Base-by-base conservation (phyloP, 2,113 vertebrate genomes). In the Syngnathoides biaculeatus region DNA sequence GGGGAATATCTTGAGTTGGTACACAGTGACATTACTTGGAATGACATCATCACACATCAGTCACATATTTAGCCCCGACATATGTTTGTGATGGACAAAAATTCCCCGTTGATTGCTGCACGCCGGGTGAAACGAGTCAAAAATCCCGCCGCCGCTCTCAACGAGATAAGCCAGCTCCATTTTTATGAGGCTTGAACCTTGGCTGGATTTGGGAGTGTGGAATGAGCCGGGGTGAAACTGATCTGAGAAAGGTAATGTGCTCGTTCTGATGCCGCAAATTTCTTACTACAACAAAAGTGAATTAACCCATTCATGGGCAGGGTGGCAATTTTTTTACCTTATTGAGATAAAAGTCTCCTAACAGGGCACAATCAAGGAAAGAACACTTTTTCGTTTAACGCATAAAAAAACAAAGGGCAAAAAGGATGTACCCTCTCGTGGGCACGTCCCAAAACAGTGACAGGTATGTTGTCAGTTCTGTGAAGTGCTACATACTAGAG, bases 161-260 rank as follows among this genome's bases (percentile, higher is more conserved):
- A 56, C 26, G 39, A 74, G 71, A 40, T 47, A 48, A 74, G 52
- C 19, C 39, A 40, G 30, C 60, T 65, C 60, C 71, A 57, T 71
- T 75, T 72, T 78, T 78, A 73, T 38, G 62, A 73, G 45, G 11
- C 67, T 56, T 42, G 35, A 61, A 83, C 65, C 78, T 83, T 71
- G 26, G n/a, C 58, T 66, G 61, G 42, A 66, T 61, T 1, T 24
- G 74, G 74, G 68, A 68, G 64, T 56, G 59, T 69, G 68, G 74
- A 72, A 64, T 38, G 61, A 77, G 35, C 15, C 2, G 27, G 55
- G 53, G 27, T 69, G 58, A 77, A 78, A 72, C 39, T 66, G 50
- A 65, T 64, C 59, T 1, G 24, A 75, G 65, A 59, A 75, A 68
- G 63, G 69, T 30, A 30, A 24, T 63, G 63, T 53, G 64, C 62